Evolutionary conservation across 2,888 invertebrate genomes (phyloP), one percentile per base, ranked within the genome.

Genomic region (Oxytorus armatus): DNA sequence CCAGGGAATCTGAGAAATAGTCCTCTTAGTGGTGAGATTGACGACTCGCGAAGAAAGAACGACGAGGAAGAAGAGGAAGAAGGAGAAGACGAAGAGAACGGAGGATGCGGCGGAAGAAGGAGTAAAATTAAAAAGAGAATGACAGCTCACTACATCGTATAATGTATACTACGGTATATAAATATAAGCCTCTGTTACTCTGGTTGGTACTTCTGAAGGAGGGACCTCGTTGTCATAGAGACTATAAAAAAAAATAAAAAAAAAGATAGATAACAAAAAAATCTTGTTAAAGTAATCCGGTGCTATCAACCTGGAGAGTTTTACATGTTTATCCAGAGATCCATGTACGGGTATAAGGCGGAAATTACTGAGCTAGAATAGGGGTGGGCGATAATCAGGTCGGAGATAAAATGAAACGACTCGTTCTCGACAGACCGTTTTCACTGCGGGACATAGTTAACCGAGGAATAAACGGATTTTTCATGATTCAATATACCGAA

Each of bases 81-180:
- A 47, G 16, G 47, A 29, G 18, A 59, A 14, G 57, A 14, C 11
- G 16, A 29, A 29, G 8, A 29, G 23, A 51, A 23, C 16, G 14
- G 11, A 39, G 5, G 10, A 57, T 44, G 14, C 25, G 42, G 16
- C 44, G 25, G 10, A 49, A 51, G 29, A 51, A 59, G 21, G 42
- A 44, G 29, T 14, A 51, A 51, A 21, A 72, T 61, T 72, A 63
- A 72, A 51, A 72, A 51, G 61, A 51, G 25, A 61, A 63, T 72
- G 61, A 77, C 53, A 44, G 59, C 29, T 61, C 68, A 18, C 55
- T 70, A 42, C 47, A 33, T 23, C 53, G 53, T 63, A 23, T 63
- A 69, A 70, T 70, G 63, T 77, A 47, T 33, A 63, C 69, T 33
- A 25, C 14, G 63, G 23, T 77, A 63, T 77, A 63, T 65, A 77